Conservation (phyloP, 2,797 vertebrate species). For the Ibycter americanus region DNA sequence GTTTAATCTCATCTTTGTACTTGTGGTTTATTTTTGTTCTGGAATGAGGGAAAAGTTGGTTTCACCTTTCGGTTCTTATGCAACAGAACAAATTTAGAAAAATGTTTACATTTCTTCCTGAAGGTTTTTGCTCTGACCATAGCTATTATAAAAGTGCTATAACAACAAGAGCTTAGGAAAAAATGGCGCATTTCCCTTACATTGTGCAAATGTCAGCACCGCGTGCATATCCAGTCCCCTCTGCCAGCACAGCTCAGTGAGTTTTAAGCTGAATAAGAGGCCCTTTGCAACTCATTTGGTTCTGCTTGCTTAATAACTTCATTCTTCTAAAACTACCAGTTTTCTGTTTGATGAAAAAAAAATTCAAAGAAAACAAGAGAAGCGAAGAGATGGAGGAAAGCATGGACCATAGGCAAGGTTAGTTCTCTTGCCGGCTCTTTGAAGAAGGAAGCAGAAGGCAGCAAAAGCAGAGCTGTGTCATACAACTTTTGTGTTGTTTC, state of each 20-base stretch:
- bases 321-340: neutral
- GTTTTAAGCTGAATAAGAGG: neutral
- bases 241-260: neutral
- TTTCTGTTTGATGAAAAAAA: neutral
- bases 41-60: neutral
- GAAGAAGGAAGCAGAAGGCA: neutral
- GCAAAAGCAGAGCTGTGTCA: neutral
- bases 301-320: neutral
- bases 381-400: neutral
- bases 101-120: constrained; percentile 34
- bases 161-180: neutral
- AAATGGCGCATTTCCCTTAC: neutral
- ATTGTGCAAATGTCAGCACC: neutral
- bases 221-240: neutral
- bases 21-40: constrained; percentile 5
- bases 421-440: neutral
- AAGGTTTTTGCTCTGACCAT: neutral
- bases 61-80: constrained; percentile 28
- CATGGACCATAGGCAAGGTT: neutral
- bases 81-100: constrained; percentile 9
- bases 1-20: neutral
- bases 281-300: neutral
- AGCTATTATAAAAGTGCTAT: neutral
- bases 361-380: neutral
- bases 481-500: neutral